Evolutionary conservation across 2,888 invertebrate genomes (phyloP), one percentile per base, ranked within the genome.

Genomic region (Trissolcus japonicus): DNA sequence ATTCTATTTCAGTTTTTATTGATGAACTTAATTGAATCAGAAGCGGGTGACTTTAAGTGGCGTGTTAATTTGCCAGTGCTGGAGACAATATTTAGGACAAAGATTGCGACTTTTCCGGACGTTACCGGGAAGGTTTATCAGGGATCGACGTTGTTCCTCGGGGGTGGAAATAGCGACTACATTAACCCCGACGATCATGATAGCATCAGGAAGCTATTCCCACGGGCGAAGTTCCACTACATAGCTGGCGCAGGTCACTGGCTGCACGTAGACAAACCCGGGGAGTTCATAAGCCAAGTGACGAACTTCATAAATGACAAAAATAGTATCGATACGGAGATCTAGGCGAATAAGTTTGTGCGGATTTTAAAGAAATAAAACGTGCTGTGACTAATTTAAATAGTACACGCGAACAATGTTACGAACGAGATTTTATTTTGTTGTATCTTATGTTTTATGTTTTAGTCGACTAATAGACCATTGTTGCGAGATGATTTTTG

Each of bases 241-340:
- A 92, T 97, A 61, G 91, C 93, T 59, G 95, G 94, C 43, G 95
- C 98, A 6, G 96, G 97, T 0, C 98, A 99, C 89, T 96, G 97
- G 95, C 93, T 98, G 0, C 98, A 99, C 87, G 94, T 95, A 79
- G 98, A 98, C 78, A 95, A 97, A 86, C 97, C 98, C 1, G 89
- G 91, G 6, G 93, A 94, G 79, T 96, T 97, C 88, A 87, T 96
- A 21, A 91, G 93, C 59, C 82, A 91, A 60, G 90, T 93, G 41
- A 90, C 92, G 80, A 91, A 91, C 80, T 95, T 95, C 89, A 87
- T 95, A 79, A 90, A 91, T 68, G 53, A 79, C 48, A n/a, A 43
- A 2, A 16, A 16, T 7, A 69, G 40, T 82, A 50, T 78, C 54
- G 17, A 62, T 41, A 21, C 40, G 29, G 9, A 16, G 13, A 9